These are phyloP conservation scores for Drosophila neonasuta DNA, from an alignment of 2,888 invertebrate genomes.

Conservation along the genomic window DNA sequence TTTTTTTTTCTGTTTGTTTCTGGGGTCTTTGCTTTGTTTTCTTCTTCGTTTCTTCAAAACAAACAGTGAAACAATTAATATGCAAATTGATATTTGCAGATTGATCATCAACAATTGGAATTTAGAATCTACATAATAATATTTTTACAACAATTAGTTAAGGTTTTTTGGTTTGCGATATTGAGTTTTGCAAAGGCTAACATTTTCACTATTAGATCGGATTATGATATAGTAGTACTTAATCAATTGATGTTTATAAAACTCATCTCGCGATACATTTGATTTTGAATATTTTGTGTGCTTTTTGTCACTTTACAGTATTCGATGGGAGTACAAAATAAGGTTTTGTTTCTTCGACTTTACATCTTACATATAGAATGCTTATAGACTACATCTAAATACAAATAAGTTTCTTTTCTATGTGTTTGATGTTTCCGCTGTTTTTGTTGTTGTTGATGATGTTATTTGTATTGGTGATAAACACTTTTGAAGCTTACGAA, in stretches of 20 bases:
- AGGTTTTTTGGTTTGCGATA: constrained; percentile 64
- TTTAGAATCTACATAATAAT: constrained; percentile 62
- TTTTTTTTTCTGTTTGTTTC: constrained; percentile 7
- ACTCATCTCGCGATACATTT: constrained; percentile 63
- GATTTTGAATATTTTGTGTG: constrained; percentile 24
- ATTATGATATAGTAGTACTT: constrained; percentile 53
- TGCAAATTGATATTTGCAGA: constrained; percentile 59
- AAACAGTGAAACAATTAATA: constrained; percentile 37
- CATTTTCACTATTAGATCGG: constrained; percentile 68
- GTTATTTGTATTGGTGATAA: constrained; percentile 33
- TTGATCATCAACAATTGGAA: constrained; percentile 73
- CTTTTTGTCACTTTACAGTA: constrained; percentile 43
- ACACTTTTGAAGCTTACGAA: constrained; percentile 53
- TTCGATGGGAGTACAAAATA: constrained; percentile 72
- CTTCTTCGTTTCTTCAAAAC: constrained; percentile 16
- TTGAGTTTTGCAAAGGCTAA: constrained; percentile 62
- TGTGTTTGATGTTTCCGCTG: constrained; percentile 32
- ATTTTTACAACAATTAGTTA: constrained; percentile 70
- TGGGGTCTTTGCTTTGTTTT: constrained; percentile 10
- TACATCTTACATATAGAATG: constrained; percentile 33
- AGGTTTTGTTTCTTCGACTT: constrained; percentile 31
- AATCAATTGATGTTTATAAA: constrained; percentile 50
- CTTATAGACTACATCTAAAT: constrained; percentile 48
- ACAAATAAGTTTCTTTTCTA: constrained; percentile 36
- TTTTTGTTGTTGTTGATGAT: constrained; percentile 26